Evolutionary conservation across 2,888 invertebrate genomes (phyloP), one percentile per base, ranked within the genome.

Genomic region (Eumerus sabulonum): DNA sequence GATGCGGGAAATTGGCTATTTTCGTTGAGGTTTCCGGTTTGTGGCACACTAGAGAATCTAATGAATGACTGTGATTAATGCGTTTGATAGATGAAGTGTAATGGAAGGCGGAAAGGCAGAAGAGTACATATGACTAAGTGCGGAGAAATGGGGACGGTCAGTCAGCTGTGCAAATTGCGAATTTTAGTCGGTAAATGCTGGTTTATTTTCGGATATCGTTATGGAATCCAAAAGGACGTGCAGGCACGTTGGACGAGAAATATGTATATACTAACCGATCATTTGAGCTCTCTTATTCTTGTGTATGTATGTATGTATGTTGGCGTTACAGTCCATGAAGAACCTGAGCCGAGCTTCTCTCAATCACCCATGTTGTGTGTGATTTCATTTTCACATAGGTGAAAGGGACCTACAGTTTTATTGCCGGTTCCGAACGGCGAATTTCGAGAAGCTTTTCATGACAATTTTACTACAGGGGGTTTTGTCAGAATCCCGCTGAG

Each of bases 1-100:
- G 18, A 53, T 47, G 14, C 54, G 17, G 36, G 50, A 53, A 27
- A 14, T 44, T 59, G 36, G n/a, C 67, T 77, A 77, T 77, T 73
- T 72, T 38, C n/a, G 77, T 53, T 53, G 40, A 27, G 59, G 18
- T 63, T 73, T 77, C 77, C 77, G 77, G 77, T 77, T 64, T 53
- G 27, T 27, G 27, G 2, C 3, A 27, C n/a, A n/a, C n/a, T n/a
- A 3, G 40, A 9, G 9, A 40, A n/a, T 40, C 11, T 5, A n/a
- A 9, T 40, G 40, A 11, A 40, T 27, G 27, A 27, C 7, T 2
- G 27, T 27, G 27, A 1, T 17, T n/a, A 19, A 44, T 13, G 4
- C 11, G 36, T 47, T 14, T 50, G 13, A 50, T 54, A 56, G 54
- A 60, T 54, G 19, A 50, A 60, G 35, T 50, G 14, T 36, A 53